A percentile compares a stretch with the other conserved stretches of the same genome.
Conservation (phyloP, 2,113 vertebrate species). For the Guaruba guarouba region DNA sequence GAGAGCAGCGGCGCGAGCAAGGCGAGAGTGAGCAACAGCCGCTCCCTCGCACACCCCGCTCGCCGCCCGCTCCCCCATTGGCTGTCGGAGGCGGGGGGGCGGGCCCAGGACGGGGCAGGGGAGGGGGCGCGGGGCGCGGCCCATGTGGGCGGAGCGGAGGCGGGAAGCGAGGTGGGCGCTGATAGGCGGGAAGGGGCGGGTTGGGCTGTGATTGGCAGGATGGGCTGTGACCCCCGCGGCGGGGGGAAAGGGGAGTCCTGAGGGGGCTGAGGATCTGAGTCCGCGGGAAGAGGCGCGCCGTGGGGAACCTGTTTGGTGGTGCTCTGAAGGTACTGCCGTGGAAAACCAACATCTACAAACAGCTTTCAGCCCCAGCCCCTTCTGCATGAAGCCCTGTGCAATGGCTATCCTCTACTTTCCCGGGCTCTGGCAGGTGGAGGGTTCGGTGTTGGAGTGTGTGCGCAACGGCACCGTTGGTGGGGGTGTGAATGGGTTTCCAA, state of each 20-base stretch:
- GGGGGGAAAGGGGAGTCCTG: no score
- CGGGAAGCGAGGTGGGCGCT: background rate
- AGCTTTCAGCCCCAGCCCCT: background rate
- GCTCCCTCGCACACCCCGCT: background rate
- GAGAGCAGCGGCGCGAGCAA: rapidly evolving
- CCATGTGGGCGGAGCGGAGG: background rate
- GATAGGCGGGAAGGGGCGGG: background rate
- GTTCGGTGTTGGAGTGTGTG: background rate
- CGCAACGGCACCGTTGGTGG: background rate
- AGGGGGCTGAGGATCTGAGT: background rate
- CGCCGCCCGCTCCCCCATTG: conserved; percentile 13
- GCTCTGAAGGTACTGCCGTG: background rate
- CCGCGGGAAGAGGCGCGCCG: rapidly evolving
- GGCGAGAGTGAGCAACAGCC: rapidly evolving
- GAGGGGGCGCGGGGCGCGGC: background rate
- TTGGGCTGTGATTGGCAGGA: background rate
- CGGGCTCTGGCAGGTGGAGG: background rate
- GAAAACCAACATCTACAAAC: background rate
- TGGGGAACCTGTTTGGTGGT: background rate
- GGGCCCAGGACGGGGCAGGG: background rate
- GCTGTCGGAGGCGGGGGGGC: background rate
- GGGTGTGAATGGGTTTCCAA: background rate
- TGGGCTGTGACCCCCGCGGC: background rate
- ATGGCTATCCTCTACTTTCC: background rate
- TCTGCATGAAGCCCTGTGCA: background rate